Conservation (phyloP, 2,797 vertebrate genomes). For the Vipera ursinii region DNA sequence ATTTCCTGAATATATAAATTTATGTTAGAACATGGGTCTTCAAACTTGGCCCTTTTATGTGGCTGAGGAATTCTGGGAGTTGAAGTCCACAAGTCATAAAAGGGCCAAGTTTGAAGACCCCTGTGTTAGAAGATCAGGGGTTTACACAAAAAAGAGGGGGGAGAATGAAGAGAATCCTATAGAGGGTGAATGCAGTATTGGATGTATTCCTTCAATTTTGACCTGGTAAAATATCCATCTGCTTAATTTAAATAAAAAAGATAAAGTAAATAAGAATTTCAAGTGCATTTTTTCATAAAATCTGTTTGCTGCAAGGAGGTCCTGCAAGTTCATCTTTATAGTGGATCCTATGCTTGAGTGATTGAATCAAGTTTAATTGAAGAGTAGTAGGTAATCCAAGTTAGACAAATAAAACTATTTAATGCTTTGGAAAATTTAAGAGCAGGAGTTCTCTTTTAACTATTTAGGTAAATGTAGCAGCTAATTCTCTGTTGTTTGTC, state of each 20-base stretch:
- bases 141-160: background rate
- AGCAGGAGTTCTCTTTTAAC: background rate
- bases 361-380: background rate
- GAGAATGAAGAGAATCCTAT: background rate
- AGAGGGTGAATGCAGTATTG: background rate
- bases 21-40: background rate
- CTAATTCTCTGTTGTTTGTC: constrained; percentile 11
- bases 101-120: no score
- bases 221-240: background rate
- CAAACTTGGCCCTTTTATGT: no score
- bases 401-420: background rate
- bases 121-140: no score
- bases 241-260: background rate
- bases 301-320: background rate
- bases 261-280: background rate
- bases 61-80: no score
- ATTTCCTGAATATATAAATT: background rate
- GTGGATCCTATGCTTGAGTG: background rate
- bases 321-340: background rate
- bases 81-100: no score
- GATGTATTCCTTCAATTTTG: background rate
- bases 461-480: background rate
- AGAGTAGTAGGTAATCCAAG: background rate
- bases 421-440: background rate
- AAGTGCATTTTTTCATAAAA: background rate